Evolutionary conservation across 2,888 invertebrate species (phyloP).

Genomic region (Conops quadrifasciatus): DNA sequence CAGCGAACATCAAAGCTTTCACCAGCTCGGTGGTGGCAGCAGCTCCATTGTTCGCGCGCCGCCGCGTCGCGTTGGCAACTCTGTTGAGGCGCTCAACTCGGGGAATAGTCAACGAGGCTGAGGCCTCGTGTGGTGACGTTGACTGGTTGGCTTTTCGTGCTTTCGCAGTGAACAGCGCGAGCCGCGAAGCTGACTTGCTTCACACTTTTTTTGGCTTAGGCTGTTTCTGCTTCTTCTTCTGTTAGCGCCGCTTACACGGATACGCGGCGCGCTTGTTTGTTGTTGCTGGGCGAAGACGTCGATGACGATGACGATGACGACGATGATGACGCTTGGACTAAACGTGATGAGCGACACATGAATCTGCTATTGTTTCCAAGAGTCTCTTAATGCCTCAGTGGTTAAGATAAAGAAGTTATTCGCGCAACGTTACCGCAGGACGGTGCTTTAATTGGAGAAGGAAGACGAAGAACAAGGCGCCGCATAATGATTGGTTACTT

Average conservation of each 20-base stretch:
- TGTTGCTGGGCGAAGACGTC: background rate
- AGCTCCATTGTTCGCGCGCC: constrained; percentile 15
- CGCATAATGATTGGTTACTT: no score
- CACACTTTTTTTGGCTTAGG: constrained; percentile 28
- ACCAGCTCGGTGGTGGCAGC: constrained; percentile 13
- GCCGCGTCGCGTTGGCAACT: constrained; percentile 11
- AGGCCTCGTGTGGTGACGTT: background rate
- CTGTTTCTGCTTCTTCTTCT: constrained; percentile 19
- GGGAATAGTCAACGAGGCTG: background rate
- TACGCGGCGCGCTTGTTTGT: constrained; percentile 2
- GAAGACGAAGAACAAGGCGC: constrained; percentile 14
- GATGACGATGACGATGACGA: background rate
- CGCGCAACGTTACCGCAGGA: constrained; percentile 12
- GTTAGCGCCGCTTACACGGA: background rate
- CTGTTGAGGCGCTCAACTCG: background rate
- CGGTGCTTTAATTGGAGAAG: constrained; percentile 23
- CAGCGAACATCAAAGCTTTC: constrained; percentile 30
- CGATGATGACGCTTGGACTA: constrained; percentile 14
- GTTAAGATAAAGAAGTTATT: constrained; percentile 29
- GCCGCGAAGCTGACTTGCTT: constrained; percentile 30
- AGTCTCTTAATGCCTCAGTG: constrained; percentile 1
- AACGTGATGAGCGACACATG: constrained; percentile 39
- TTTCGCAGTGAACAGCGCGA: constrained; percentile 23
- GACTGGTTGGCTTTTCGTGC: background rate
- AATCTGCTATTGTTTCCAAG: constrained; percentile 36